A percentile compares a stretch with the other conserved stretches of the same genome.
Conservation (phyloP, 1,140 invertebrate genomes). For the Drosophila melanica region DNA sequence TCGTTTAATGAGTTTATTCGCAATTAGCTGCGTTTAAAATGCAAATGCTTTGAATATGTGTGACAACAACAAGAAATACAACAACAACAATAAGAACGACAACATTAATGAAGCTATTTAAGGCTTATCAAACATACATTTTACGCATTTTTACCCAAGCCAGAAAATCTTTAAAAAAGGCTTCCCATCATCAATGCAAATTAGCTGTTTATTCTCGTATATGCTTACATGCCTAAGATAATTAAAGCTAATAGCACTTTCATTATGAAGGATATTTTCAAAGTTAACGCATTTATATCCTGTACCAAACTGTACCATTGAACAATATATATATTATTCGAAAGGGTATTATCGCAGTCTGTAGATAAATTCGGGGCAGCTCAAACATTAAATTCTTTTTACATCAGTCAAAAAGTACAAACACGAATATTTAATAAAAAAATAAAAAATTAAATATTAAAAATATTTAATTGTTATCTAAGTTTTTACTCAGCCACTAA, state of each 20-base stretch:
- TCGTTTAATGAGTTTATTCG: constrained; percentile 71
- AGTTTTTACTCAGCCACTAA: background rate
- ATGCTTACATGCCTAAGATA: background rate
- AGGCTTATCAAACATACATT: constrained; percentile 47
- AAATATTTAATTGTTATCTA: too few species aligned
- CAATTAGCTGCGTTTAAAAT: constrained; percentile 71
- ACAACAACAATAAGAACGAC: constrained; percentile 18
- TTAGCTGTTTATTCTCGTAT: background rate
- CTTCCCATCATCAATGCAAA: background rate
- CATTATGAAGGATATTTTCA: too few species aligned
- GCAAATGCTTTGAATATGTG: constrained; percentile 42
- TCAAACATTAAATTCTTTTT: too few species aligned
- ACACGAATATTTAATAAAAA: too few species aligned
- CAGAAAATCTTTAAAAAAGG: background rate
- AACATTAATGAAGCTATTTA: constrained; percentile 24
- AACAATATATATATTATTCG: too few species aligned
- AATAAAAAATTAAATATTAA: too few species aligned
- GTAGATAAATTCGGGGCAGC: too few species aligned
- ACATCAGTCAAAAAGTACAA: too few species aligned
- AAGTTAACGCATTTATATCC: too few species aligned
- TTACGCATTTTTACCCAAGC: background rate
- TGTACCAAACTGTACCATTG: too few species aligned
- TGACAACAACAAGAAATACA: constrained; percentile 9
- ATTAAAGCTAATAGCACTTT: background rate
- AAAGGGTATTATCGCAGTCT: too few species aligned